Evolutionary conservation across 2,888 invertebrate genomes (phyloP).

Genomic region (Drosophila rellima): DNA sequence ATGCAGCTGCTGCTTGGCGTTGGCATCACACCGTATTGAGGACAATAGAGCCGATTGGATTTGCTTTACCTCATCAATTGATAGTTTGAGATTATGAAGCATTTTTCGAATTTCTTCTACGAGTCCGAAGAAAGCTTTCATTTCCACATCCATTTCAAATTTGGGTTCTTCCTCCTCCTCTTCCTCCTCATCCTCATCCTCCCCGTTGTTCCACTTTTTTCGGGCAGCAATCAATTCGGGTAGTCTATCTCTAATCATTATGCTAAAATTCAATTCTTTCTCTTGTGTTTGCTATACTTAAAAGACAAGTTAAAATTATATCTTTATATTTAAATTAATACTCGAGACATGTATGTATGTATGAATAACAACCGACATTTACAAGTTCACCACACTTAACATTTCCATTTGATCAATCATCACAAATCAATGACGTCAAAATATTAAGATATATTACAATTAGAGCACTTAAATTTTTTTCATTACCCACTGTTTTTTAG

Average conservation of each 20-base stretch:
- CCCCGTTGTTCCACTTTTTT: background rate
- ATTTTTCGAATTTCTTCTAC: background rate
- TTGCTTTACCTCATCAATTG: background rate
- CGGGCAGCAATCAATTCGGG: background rate
- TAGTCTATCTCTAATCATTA: background rate
- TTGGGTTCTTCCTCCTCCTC: background rate
- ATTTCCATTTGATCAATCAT: background rate
- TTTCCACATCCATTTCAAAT: background rate
- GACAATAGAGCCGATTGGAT: background rate
- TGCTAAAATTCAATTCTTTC: background rate
- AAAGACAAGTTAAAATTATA: background rate
- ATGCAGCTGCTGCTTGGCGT: background rate
- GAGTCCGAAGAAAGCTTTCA: background rate
- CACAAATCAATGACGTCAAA: background rate
- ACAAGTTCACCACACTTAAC: background rate
- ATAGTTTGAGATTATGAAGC: background rate
- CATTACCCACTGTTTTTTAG: no score
- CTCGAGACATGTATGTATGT: no score
- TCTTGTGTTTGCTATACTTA: background rate
- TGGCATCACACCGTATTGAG: background rate
- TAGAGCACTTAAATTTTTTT: no score
- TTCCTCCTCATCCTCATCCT: background rate
- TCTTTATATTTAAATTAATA: background rate
- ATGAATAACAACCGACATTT: background rate
- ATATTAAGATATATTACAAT: background rate